Evolutionary conservation across 2,888 invertebrate species (phyloP), one percentile per base, ranked within the genome.

Genomic region (Limnephilus rhombicus): DNA sequence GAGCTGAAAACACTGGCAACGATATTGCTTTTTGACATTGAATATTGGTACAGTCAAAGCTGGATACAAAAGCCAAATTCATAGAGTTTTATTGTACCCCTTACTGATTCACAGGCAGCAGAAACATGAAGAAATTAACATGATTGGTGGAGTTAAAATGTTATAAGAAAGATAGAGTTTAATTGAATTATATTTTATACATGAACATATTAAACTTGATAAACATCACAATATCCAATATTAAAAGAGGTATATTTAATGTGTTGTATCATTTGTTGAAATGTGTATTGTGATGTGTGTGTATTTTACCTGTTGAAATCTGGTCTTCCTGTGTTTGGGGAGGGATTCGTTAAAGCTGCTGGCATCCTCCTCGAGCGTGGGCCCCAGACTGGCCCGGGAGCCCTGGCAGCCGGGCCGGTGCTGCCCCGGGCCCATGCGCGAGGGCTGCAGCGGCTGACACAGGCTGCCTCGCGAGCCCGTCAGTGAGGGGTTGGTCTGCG

Each of bases 251-350:
- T 49, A 3, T 49, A 15, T 15, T 12, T 12, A 45, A 45, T 12
- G 45, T 12, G 5, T 45, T 45, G 45, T 12, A 45, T 45, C 12
- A 45, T 45, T 49, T 49, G 49, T 49, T 49, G 15, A 49, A 49
- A 49, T 49, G 3, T 49, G 15, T 15, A 15, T 15, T 49, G 15
- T 49, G 34, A 34, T 13, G 12, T 34, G 9, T 34, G 9, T 87
- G 18, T 49, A 49, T 49, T 53, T 95, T 95, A 97, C 98, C 97
- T 98, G 98, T 95, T 98, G 98, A 95, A 98, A 98, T 94, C 98
- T 97, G 94, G 98, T 98, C 96, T 98, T 98, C 94, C 98, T 97
- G 95, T 98, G 98, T 95, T 98, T 98, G 94, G 98, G 98, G 95
- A 97, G 95, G 93, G 97, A 96, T 94, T 97, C 97, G 94, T 97